Base-by-base conservation (phyloP, 2,888 invertebrate species). In the Netelia melanura region DNA sequence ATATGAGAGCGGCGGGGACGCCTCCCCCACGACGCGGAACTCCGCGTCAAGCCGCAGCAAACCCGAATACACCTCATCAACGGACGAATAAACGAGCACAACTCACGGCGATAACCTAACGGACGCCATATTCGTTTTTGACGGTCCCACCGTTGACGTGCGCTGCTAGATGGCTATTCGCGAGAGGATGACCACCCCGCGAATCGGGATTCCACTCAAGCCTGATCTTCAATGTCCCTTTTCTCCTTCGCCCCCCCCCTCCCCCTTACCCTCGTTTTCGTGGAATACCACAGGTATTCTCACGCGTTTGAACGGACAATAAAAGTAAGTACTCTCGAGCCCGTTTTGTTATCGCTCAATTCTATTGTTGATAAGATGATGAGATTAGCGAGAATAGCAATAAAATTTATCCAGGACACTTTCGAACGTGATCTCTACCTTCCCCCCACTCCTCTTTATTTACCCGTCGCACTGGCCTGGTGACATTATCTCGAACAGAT, bases 51-150 rank as follows among this genome's bases (percentile, higher is more conserved):
- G 87, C 89, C 91, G 89, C 88, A 86, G 81, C 85, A 88, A 88
- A 86, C 88, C 88, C 88, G 86, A 90, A 87, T 88, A 89, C 89
- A 88, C 89, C 88, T 89, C 91, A 91, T 92, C 88, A 90, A 92
- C 83, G 77, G 83, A 81, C 70, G 78, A 88, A 85, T 88, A 89
- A 90, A 90, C 86, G 86, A 87, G 79, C 87, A 90, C 86, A 91
- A 90, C 90, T 92, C 90, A 91, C 91, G 91, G 90, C 89, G 90
- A 92, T 92, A 92, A 92, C 93, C 92, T 92, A 90, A 87, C 89
- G 90, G 91, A 91, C 92, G 92, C 93, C 93, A 93, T 93, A 90
- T 92, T 93, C 89, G 90, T 90, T 91, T 88, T 89, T 90, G 86
- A 89, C 87, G 88, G 89, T 89, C 87, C 88, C 88, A 89, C 88